A percentile compares a stretch with the other conserved stretches of the same genome.
Evolutionary conservation across 2,797 vertebrate genomes (phyloP).

Genomic region (Gallinago stenura): DNA sequence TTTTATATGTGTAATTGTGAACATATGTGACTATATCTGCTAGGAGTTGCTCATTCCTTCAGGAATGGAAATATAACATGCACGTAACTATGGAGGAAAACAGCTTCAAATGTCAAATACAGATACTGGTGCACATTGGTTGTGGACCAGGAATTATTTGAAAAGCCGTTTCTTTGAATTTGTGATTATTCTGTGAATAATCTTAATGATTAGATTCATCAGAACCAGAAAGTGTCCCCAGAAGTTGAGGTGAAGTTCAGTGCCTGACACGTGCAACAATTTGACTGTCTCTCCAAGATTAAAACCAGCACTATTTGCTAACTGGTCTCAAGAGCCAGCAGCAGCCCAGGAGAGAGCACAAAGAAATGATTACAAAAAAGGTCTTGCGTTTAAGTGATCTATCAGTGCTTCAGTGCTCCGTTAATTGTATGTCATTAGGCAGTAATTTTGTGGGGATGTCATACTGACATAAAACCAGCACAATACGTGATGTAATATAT

Average conservation of each 20-base stretch:
- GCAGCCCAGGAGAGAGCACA: not conserved
- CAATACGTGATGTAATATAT: rapidly evolving
- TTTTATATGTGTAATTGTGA: not conserved
- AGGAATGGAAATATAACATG: not conserved
- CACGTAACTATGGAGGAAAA: not conserved
- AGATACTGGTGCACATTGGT: not conserved
- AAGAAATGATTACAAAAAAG: not conserved
- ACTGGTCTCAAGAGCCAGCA: not conserved
- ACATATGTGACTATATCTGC: not conserved
- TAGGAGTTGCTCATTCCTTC: not conserved
- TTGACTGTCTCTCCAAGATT: not conserved
- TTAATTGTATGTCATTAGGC: not conserved
- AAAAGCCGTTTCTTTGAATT: not conserved
- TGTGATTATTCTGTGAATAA: not conserved
- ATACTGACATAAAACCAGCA: not conserved
- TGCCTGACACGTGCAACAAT: not conserved
- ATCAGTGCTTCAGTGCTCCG: not conserved
- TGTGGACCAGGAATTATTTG: not conserved
- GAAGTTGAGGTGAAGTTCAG: not conserved
- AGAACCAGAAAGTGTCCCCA: not conserved
- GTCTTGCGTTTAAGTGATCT: not conserved
- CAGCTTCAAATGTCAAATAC: not conserved
- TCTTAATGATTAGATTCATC: not conserved
- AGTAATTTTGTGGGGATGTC: not conserved
- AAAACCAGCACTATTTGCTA: not conserved